Evolutionary conservation across 1,140 invertebrate genomes (phyloP), one percentile per base, ranked within the genome.

Genomic region (Saccostrea echinata): DNA sequence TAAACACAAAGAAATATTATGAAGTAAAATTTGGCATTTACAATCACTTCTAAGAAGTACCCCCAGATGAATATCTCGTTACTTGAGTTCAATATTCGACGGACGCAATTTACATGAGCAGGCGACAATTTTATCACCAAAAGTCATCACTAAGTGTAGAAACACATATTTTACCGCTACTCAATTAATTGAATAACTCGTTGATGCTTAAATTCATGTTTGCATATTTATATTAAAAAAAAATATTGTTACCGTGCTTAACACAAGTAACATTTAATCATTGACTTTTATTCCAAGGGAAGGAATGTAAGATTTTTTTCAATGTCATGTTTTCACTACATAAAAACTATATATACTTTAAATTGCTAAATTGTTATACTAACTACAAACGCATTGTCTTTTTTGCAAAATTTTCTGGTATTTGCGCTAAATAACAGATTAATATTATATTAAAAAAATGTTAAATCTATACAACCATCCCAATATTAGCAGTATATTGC

Each of bases 1-100:
- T 76, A 76, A 76, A 76, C 68, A 76, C 68, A 76, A 76, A 76
- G 68, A 30, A 76, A 76, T 33, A 76, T 76, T 76, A 76, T 76
- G 27, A 76, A 76, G 68, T 76, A 33, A 76, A 76, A 76, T 30
- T 76, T 27, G 68, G 68, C 68, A 76, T 27, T 16, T 76, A 76
- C 68, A 76, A 76, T 76, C 68, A 30, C 68, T 76, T 76, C 68
- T 76, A 76, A 76, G 68, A 76, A 76, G 33, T 76, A 76, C 27
- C 9, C 43, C 68, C 8, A 76, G 68, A 76, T 76, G 68, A 76
- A 30, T 76, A 76, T 76, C 68, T 76, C 68, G 30, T 76, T 76
- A 30, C 27, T 24, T 76, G 68, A 76, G 68, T 76, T 76, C 68
- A 76, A 76, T 27, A 76, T 76, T 76, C 68, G 24, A 76, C 27